phyloP scores from a whole-genome alignment of 2,888 invertebrate genomes.

The Vanessa cardui region DNA sequence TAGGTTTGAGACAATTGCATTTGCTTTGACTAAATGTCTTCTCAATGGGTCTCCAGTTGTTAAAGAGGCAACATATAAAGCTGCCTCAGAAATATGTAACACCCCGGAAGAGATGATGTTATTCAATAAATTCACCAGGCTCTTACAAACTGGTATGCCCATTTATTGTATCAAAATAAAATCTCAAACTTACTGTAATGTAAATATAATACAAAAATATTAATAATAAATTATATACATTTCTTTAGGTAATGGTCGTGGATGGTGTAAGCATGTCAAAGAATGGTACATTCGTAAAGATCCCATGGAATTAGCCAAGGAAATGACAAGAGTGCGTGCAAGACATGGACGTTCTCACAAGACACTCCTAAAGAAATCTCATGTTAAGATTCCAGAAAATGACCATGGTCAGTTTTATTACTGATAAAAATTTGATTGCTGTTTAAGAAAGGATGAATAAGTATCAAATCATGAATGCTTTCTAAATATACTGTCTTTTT shows the following conservation, averaged over 20 bases:
- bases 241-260: constrained; percentile 79
- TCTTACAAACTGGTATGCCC: constrained; percentile 72
- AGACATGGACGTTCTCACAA: constrained; percentile 88
- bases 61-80: constrained; percentile 80
- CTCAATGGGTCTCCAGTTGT: constrained; percentile 60
- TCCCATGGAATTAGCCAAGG: constrained; percentile 84
- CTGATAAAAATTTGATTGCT: neutral
- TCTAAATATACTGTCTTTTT: neutral
- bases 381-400: constrained; percentile 76
- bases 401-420: constrained; percentile 65
- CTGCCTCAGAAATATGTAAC: constrained; percentile 80
- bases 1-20: constrained; percentile 83
- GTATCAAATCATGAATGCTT: neutral
- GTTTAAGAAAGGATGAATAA: too few species aligned
- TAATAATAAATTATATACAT: neutral
- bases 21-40: constrained; percentile 85
- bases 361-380: constrained; percentile 86
- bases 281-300: constrained; percentile 86
- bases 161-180: constrained; percentile 2
- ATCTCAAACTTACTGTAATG: constrained; percentile 5
- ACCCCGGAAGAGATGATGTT: constrained; percentile 85
- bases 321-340: constrained; percentile 84
- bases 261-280: constrained; percentile 84
- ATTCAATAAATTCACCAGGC: constrained; percentile 83
- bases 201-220: neutral